phyloP scores from a whole-genome alignment of 2,888 invertebrate species.

The Neoscelio sp. region DNA sequence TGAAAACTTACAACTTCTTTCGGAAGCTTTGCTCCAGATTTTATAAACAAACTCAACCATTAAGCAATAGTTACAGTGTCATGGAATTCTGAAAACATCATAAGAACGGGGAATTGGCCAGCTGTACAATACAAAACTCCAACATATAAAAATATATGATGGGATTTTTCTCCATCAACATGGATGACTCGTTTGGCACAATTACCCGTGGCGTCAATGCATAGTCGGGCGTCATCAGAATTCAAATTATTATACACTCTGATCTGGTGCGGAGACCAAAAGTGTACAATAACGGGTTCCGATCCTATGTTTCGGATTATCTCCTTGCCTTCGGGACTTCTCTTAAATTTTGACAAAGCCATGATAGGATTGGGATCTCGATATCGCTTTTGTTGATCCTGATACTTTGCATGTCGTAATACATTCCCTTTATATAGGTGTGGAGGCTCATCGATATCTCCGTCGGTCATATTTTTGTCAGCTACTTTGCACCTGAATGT shows the following conservation, averaged over 20 bases:
- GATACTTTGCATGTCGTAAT: conserved; percentile 15
- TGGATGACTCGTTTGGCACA: conserved; percentile 10
- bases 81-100: conserved; percentile 45
- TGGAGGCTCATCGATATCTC: conserved; percentile 21
- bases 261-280: conserved; percentile 37
- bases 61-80: conserved; percentile 28
- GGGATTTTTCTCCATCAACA: conserved; percentile 22
- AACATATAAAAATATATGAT: conserved; percentile 43
- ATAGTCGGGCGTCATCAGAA: conserved; percentile 9
- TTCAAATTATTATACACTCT: conserved; percentile 11
- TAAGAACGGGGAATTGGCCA: conserved; percentile 31
- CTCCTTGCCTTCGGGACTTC: conserved; percentile 3
- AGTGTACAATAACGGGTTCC: conserved; percentile 25
- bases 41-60: conserved; percentile 22
- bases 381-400: conserved; percentile 3
- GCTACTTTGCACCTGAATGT: conserved; percentile 15
- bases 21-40: conserved; percentile 17
- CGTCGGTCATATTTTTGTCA: conserved; percentile 7
- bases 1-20: conserved; percentile 43
- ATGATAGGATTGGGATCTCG: conserved; percentile 17
- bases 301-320: conserved; percentile 15
- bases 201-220: conserved; percentile 31
- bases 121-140: conserved; percentile 10
- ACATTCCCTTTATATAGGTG: conserved; percentile 20
- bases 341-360: conserved; percentile 26